Evolutionary conservation across 1,140 invertebrate species (phyloP).

Genomic region (Papilio xuthus): DNA sequence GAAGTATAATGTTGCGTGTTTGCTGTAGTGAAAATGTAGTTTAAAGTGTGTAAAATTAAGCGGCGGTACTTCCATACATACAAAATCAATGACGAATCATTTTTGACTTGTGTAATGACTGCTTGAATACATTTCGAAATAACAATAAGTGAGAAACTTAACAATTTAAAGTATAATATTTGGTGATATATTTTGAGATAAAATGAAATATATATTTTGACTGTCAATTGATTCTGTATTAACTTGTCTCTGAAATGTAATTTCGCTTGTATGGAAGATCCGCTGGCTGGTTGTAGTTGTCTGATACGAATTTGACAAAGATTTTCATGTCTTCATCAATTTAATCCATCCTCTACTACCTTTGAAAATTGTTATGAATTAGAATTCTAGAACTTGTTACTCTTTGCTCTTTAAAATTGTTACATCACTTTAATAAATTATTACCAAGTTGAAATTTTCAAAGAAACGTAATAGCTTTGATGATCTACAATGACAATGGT

Average conservation of each 20-base stretch:
- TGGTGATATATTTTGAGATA: background rate
- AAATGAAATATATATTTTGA: background rate
- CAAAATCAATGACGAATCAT: background rate
- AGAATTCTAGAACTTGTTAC: background rate
- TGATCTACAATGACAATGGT: slow-evolving; percentile 1
- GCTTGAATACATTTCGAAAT: background rate
- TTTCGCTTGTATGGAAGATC: background rate
- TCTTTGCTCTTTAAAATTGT: slow-evolving; percentile 27
- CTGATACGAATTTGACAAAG: slow-evolving; percentile 42
- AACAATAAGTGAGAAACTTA: background rate
- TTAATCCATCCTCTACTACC: slow-evolving; percentile 3
- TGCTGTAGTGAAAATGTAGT: slow-evolving; percentile 45
- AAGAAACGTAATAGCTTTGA: background rate
- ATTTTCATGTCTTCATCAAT: slow-evolving; percentile 39
- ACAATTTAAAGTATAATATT: background rate
- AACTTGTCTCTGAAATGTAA: background rate
- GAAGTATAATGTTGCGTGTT: slow-evolving; percentile 52
- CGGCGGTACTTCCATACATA: slow-evolving; percentile 6
- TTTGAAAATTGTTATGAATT: background rate
- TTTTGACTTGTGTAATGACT: slow-evolving; percentile 2
- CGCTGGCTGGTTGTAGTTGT: background rate
- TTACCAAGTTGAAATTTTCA: background rate
- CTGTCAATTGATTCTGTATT: background rate
- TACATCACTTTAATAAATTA: background rate
- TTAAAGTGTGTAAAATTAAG: background rate